Evolutionary conservation across 2,797 vertebrate species (phyloP).

Genomic region (Psittacula echo): DNA sequence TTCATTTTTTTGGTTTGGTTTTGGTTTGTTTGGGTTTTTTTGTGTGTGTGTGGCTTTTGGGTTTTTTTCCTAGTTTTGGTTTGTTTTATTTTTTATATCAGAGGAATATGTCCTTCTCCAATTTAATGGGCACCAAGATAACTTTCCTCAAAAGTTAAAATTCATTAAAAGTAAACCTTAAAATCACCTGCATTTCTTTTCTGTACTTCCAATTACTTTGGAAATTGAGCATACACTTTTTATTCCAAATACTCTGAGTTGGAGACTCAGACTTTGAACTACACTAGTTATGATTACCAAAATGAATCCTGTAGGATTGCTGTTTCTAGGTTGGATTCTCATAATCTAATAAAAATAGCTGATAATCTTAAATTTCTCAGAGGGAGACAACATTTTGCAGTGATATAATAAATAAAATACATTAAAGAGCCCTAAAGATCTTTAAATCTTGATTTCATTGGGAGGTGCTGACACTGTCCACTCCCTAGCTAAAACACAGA

Average conservation of each 20-base stretch:
- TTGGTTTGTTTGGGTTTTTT: too few species aligned
- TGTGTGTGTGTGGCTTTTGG: not conserved
- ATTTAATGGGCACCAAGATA: not conserved
- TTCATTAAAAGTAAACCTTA: not conserved
- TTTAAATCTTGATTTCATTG: not conserved
- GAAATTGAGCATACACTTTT: not conserved
- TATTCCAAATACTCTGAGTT: not conserved
- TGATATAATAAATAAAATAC: not conserved
- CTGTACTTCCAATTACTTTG: not conserved
- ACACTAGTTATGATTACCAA: not conserved
- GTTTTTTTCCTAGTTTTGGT: not conserved
- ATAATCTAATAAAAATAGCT: not conserved
- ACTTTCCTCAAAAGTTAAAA: not conserved
- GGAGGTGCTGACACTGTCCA: not conserved
- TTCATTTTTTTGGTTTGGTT: not conserved
- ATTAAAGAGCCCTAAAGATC: not conserved
- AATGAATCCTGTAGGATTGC: not conserved
- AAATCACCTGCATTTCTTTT: not conserved
- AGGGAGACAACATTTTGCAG: not conserved
- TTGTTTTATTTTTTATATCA: not conserved
- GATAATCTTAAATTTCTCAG: conserved; percentile 22
- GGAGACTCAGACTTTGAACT: not conserved
- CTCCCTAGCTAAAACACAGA: not conserved
- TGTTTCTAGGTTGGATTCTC: not conserved
- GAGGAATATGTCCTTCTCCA: not conserved